A percentile compares a stretch with the other conserved stretches of the same genome.
phyloP scores from a whole-genome alignment of 2,113 vertebrate species.

The Notiomystis cincta region DNA sequence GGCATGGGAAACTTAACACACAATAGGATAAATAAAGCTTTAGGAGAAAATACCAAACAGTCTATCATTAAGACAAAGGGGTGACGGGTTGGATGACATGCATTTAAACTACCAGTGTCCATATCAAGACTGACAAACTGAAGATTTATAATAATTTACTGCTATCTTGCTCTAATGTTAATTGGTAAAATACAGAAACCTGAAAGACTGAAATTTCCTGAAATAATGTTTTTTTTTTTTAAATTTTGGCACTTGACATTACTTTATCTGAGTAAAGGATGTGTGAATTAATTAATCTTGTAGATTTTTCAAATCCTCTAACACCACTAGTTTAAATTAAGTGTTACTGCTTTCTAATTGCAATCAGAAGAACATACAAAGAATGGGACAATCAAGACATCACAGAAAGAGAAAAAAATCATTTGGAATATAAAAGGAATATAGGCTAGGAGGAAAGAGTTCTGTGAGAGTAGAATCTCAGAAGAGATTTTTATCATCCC shows the following conservation, averaged over 20 bases:
- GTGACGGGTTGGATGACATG: background rate
- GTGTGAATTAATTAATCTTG: background rate
- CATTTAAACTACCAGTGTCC: background rate
- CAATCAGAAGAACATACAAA: background rate
- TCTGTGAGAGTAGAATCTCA: background rate
- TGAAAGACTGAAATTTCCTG: background rate
- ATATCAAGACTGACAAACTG: background rate
- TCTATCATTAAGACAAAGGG: background rate
- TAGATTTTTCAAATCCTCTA: background rate
- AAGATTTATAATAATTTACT: background rate
- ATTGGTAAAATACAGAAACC: background rate
- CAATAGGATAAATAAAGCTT: constrained; percentile 15
- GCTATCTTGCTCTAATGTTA: background rate
- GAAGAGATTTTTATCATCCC: background rate
- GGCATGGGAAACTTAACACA: background rate
- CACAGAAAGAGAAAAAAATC: background rate
- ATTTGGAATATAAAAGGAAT: background rate
- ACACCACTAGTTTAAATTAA: background rate
- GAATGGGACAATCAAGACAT: background rate
- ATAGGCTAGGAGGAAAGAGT: background rate
- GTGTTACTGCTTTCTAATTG: background rate
- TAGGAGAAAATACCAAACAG: background rate
- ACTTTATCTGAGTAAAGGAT: background rate
- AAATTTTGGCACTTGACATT: background rate
- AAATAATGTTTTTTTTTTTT: background rate